Conservation (phyloP, 2,888 invertebrate species). For the Tenodera sinensis region DNA sequence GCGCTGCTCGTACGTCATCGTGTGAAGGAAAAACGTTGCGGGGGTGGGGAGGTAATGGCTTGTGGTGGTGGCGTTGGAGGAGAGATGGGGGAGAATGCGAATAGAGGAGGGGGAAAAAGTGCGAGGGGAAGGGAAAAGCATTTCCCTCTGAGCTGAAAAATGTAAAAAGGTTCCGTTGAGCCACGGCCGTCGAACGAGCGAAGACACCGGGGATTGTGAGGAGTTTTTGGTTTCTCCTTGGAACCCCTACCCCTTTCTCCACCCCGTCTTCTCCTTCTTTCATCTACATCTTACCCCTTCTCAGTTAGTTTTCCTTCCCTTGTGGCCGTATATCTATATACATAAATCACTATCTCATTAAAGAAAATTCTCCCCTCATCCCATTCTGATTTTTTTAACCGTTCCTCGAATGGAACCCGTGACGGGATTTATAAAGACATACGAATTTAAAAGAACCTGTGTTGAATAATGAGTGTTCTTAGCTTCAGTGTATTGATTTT, state of each 20-base stretch:
- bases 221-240: background rate
- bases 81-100: background rate
- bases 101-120: background rate
- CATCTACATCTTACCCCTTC: background rate
- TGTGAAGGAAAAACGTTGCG: too few relatives aligned
- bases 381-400: background rate
- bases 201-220: background rate
- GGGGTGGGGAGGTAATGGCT: background rate
- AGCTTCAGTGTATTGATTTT: background rate
- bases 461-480: background rate
- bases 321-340: background rate
- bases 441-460: background rate
- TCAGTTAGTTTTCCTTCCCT: background rate
- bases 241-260: background rate
- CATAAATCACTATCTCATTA: background rate
- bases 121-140: constrained; percentile 8
- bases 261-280: background rate
- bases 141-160: constrained; percentile 14
- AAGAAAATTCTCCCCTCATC: background rate
- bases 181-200: background rate
- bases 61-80: background rate
- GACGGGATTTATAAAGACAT: background rate
- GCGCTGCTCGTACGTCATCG: background rate
- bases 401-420: too few relatives aligned
- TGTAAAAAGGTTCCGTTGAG: constrained; percentile 13